Evolutionary conservation across 2,113 vertebrate species (phyloP), one percentile per base, ranked within the genome.

Genomic region (Urocynchramus pylzowi): DNA sequence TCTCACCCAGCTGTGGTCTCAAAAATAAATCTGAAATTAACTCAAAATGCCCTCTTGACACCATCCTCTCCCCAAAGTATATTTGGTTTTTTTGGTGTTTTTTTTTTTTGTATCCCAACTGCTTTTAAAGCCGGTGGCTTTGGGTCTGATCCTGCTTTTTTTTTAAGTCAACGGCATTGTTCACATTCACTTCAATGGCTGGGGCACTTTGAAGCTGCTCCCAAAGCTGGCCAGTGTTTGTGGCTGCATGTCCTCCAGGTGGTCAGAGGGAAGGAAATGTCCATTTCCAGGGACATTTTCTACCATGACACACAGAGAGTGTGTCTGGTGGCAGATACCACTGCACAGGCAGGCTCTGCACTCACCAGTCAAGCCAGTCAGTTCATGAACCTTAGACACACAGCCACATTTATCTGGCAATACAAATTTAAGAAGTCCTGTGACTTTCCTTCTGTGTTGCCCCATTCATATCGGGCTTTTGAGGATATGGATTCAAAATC

Each of bases 11-110:
- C 88, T 41, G 8, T 15, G 71, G 64, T 75, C 57, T 96, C 70
- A 86, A 82, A 80, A 96, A 88, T 53, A 93, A 65, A 86, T 68
- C 80, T 71, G 88, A 93, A 96, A 95, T 87, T 92, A 78, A 75
- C 49, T 94, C 60, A 75, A 47, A 69, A 78, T 26, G 60, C 80
- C 64, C 64, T 76, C 56, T 60, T 75, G 81, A 87, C 42, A 78
- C 30, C 61, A 33, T 26, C 2, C 10, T 35, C 22, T 84, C 88
- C 82, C 54, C 81, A 93, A 81, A 88, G 84, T 6, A 77, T 16
- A 24, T 23, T 50, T 33, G 27, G 3, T 6, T 17, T 20, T 20
- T 3, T 6, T 18, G n/a, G n/a, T n/a, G n/a, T 17, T 23, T 22
- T n/a, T 21, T 49, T 56, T 69, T 59, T 47, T 57, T 82, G 49